Percentiles rank a stretch among this genome's conserved stretches.
Evolutionary conservation across 2,113 vertebrate species (phyloP).

Genomic region (Amphiprion percula): DNA sequence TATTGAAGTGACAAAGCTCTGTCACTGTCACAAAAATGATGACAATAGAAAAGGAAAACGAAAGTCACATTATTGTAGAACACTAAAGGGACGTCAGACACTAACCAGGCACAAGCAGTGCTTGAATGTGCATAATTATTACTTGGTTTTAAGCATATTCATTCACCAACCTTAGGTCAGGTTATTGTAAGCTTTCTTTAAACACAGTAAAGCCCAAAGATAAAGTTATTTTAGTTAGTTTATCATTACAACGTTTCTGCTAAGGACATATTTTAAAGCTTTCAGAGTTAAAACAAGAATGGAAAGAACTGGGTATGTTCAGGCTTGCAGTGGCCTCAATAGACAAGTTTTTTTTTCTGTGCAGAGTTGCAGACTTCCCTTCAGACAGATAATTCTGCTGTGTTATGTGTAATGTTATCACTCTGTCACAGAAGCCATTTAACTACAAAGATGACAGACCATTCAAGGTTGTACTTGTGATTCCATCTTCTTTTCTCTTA

Average conservation of each 20-base stretch:
- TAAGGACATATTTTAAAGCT: background rate
- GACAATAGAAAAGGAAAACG: background rate
- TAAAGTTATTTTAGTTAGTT: background rate
- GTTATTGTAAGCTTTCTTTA: background rate
- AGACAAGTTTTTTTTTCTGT: too few species aligned
- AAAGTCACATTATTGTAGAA: too few species aligned
- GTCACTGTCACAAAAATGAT: background rate
- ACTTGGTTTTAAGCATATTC: background rate
- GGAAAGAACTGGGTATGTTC: background rate
- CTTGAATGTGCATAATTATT: too few species aligned
- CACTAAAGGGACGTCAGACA: too few species aligned
- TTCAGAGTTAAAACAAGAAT: background rate
- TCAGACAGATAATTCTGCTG: conserved; percentile 3
- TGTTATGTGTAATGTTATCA: background rate
- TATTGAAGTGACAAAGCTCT: background rate
- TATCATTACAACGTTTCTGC: background rate
- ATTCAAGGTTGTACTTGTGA: conserved; percentile 4
- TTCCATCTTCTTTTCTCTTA: background rate
- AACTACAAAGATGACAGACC: background rate
- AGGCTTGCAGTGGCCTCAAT: too few species aligned
- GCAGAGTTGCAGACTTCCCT: background rate
- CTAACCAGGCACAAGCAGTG: too few species aligned
- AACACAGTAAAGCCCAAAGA: background rate
- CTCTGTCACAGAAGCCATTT: background rate
- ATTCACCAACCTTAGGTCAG: background rate